Evolutionary conservation across 2,797 vertebrate species (phyloP), one percentile per base, ranked within the genome.

Genomic region (Hyperoplus immaculatus): DNA sequence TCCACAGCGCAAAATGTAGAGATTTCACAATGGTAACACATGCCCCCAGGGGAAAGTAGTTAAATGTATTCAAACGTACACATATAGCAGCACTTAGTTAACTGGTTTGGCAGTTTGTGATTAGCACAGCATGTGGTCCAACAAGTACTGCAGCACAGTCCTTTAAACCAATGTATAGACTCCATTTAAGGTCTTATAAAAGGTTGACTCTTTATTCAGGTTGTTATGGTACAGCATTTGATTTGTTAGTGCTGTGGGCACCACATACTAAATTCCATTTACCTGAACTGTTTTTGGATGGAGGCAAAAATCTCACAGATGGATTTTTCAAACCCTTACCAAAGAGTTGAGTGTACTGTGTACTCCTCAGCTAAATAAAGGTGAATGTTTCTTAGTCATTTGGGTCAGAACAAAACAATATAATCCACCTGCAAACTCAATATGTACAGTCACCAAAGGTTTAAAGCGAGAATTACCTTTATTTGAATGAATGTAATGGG

Each of bases 401-500:
- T 16, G 4, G 36, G 13, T 45, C 39, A 11, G 21, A 43, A 9
- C 3, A 64, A 36, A 47, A 57, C 8, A 9, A 57, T 56, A 3
- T 69, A 42, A 59, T 46, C 21, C 15, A 39, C 6, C 54, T n/a
- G 8, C 46, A 51, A 50, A 42, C 38, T 59, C 39, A 18, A 49
- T 51, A 36, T 45, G 51, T 55, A 51, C 56, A 43, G 29, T 43
- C 45, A 47, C 15, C 38, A 4, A 15, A n/a, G 36, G 1, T 63
- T 21, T 61, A 16, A 36, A 15, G 21, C n/a, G 46, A 47, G 0
- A 13, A 29, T 14, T 43, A 42, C 13, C 13, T 11, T 12, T 3
- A 13, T 70, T 8, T 59, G 41, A 62, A 69, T 74, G 62, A 75
- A 57, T 45, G 58, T 63, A 46, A 16, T 13, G 54, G 59, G 11